Percentiles rank a stretch among this genome's conserved stretches.
Evolutionary conservation across 2,888 invertebrate genomes (phyloP).

Genomic region (Antheraea assamensis): DNA sequence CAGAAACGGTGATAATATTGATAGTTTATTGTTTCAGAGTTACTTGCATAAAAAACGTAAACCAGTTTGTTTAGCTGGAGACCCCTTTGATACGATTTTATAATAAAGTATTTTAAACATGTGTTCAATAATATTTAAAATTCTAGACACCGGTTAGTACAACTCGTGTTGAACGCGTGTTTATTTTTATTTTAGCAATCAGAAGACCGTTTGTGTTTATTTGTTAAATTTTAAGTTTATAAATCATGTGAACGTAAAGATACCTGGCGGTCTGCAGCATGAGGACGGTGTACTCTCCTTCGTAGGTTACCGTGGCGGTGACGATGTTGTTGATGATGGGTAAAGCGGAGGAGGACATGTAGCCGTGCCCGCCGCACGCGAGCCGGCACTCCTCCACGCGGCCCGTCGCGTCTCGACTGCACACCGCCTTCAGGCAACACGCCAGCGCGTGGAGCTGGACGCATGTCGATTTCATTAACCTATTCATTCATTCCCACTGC

Average conservation of each 20-base stretch:
- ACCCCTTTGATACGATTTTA: too few species aligned
- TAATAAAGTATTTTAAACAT: too few species aligned
- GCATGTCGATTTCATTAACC: background rate
- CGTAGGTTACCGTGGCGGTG: constrained; percentile 94
- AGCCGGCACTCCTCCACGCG: constrained; percentile 91
- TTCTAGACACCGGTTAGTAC: too few species aligned
- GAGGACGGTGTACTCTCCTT: constrained; percentile 97
- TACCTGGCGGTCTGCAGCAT: constrained; percentile 92
- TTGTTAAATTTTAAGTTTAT: too few species aligned
- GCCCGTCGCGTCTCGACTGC: constrained; percentile 86
- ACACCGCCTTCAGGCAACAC: constrained; percentile 94
- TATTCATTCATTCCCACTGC: background rate
- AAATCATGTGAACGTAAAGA: background rate
- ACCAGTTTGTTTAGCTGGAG: too few species aligned
- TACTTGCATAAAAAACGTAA: too few species aligned
- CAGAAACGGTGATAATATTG: too few species aligned
- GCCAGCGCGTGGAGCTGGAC: constrained; percentile 91
- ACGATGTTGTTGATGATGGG: constrained; percentile 90
- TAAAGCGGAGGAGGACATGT: constrained; percentile 91
- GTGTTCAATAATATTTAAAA: too few species aligned
- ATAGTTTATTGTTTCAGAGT: too few species aligned
- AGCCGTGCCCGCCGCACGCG: constrained; percentile 97
- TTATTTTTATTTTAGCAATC: too few species aligned
- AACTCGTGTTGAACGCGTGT: too few species aligned
- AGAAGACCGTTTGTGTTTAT: too few species aligned